A percentile compares a stretch with the other conserved stretches of the same genome.
Evolutionary conservation across 1,140 invertebrate species (phyloP).

Genomic region (Meloidogyne floridensis): DNA sequence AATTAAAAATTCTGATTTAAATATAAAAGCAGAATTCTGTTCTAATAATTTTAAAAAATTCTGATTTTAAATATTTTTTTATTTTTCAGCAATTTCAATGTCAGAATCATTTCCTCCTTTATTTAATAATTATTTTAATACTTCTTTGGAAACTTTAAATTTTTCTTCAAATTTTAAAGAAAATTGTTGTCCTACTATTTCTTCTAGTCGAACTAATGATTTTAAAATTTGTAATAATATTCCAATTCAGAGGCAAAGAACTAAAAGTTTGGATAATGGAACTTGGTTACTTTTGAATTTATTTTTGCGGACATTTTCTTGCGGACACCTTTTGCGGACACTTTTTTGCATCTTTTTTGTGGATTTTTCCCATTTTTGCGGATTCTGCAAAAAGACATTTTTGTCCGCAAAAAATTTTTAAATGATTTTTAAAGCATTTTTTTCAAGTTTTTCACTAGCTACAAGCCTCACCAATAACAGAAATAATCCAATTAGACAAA

Average conservation of each 20-base stretch:
- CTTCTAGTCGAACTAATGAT: neutral
- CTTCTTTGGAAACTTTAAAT: neutral
- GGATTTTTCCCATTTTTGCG: no score
- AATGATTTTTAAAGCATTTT: slow-evolving; percentile 16
- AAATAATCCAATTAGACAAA: slow-evolving; percentile 9
- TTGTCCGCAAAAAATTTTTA: no score
- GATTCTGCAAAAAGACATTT: no score
- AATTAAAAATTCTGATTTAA: no score
- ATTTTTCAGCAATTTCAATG: neutral
- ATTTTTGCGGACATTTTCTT: neutral
- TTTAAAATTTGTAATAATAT: neutral
- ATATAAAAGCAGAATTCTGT: no score
- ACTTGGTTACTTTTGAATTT: slow-evolving; percentile 32
- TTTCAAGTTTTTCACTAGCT: neutral
- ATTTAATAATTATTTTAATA: neutral
- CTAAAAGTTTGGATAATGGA: slow-evolving; percentile 49
- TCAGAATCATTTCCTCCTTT: neutral
- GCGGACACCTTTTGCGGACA: no score
- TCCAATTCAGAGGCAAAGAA: slow-evolving; percentile 12
- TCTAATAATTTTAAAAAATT: no score
- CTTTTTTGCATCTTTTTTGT: no score
- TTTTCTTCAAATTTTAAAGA: neutral
- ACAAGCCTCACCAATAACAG: neutral
- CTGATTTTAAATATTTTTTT: neutral
- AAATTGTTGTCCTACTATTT: neutral